These are phyloP conservation scores for Rugalucina vietnamica DNA, from an alignment of 2,888 invertebrate genomes.

Conservation along the genomic window DNA sequence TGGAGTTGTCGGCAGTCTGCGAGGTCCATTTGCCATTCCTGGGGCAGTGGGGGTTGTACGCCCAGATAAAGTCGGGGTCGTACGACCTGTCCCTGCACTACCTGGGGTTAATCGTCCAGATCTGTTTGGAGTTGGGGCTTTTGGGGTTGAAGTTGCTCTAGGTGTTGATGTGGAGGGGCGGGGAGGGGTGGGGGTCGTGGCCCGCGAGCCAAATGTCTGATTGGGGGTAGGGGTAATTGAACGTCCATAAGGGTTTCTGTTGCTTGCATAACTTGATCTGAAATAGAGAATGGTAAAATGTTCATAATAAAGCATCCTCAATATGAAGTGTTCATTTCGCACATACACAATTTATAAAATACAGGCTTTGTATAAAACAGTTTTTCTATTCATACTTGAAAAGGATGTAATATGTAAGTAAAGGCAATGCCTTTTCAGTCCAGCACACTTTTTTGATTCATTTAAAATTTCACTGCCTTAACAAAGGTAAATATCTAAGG, in stretches of 20 bases:
- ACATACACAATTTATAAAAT: too few species aligned
- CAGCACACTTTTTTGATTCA: too few species aligned
- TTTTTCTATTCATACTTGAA: too few species aligned
- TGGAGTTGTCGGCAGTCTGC: constrained; percentile 71
- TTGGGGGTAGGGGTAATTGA: constrained; percentile 65
- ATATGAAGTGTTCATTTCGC: too few species aligned
- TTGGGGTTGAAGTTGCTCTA: constrained; percentile 67
- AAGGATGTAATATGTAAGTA: too few species aligned
- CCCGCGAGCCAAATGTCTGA: constrained; percentile 65
- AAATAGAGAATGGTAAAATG: not conserved
- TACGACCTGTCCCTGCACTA: constrained; percentile 58
- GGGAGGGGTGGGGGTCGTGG: constrained; percentile 73
- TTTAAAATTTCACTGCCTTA: too few species aligned
- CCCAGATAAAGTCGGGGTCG: constrained; percentile 66
- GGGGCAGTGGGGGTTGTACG: constrained; percentile 57
- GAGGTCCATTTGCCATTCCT: constrained; percentile 65
- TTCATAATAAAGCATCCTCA: not conserved
- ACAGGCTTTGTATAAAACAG: too few species aligned
- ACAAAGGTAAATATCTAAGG: too few species aligned
- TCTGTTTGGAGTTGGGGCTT: constrained; percentile 69
- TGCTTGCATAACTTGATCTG: constrained; percentile 32
- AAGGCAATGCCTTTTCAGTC: too few species aligned
- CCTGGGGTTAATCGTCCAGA: constrained; percentile 66
- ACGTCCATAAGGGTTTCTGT: constrained; percentile 58
- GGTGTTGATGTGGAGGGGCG: constrained; percentile 65